Percentiles rank a stretch among this genome's conserved stretches.
Conservation (phyloP, 2,888 invertebrate genomes). For the Stegophylla sp. region DNA sequence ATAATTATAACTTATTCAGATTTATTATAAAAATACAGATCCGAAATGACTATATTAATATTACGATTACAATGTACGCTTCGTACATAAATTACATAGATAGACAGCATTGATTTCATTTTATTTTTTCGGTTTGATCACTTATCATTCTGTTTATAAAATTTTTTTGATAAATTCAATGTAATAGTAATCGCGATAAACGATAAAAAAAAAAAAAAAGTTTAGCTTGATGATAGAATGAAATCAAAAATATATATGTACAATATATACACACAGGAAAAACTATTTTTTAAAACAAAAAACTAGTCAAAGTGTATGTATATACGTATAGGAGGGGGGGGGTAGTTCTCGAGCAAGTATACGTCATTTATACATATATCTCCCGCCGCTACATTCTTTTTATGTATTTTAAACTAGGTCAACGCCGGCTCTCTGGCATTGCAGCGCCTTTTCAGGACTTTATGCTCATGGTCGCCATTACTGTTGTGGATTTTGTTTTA, state of each 20-base stretch:
- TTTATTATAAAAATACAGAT: too few relatives aligned
- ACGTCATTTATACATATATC: not conserved
- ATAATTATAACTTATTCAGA: too few relatives aligned
- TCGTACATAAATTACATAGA: not conserved
- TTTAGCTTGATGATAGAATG: not conserved
- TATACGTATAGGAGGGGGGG: not conserved
- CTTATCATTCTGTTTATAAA: not conserved
- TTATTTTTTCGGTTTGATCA: not conserved
- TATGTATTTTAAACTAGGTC: conserved; percentile 50
- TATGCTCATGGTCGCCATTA: conserved; percentile 23
- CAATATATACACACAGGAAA: not conserved
- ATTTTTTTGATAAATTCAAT: not conserved
- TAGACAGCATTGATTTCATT: not conserved
- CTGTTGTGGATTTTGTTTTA: conserved; percentile 36
- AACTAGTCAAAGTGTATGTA: conserved; percentile 31
- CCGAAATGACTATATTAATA: not conserved
- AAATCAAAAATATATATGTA: not conserved
- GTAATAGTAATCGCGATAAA: not conserved
- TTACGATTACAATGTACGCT: not conserved
- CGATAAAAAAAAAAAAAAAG: not conserved
- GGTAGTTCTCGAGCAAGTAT: not conserved
- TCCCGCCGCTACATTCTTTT: not conserved
- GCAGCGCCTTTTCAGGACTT: conserved; percentile 47
- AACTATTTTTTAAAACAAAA: not conserved
- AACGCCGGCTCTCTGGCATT: conserved; percentile 36